phyloP scores from a whole-genome alignment of 2,888 invertebrate species.

The Artemia sinica region DNA sequence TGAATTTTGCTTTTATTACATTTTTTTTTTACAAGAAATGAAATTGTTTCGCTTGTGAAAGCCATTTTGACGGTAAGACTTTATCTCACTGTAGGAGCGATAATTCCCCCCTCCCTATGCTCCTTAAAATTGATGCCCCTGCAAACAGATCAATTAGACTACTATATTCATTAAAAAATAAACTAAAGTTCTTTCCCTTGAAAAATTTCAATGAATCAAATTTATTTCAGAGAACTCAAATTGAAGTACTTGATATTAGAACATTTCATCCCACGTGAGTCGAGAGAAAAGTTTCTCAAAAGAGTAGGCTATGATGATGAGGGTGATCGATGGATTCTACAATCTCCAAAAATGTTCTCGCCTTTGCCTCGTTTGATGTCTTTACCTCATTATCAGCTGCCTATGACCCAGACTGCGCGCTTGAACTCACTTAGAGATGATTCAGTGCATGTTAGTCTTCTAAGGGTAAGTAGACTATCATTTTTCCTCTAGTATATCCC shows the following conservation, averaged over 20 bases:
- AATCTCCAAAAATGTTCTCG: slow-evolving; percentile 28
- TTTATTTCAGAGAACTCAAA: slow-evolving; percentile 50
- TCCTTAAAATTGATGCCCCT: no score
- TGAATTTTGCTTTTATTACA: no score
- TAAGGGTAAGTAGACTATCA: slow-evolving; percentile 32
- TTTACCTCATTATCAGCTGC: slow-evolving; percentile 35
- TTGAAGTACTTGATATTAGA: slow-evolving; percentile 71
- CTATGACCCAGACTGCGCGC: slow-evolving; percentile 44
- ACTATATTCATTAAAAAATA: not conserved
- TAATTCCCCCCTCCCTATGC: no score
- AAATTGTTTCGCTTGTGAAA: no score
- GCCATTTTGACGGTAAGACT: no score
- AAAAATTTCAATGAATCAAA: slow-evolving; percentile 15
- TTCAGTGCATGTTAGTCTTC: slow-evolving; percentile 40
- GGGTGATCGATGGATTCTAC: slow-evolving; percentile 52
- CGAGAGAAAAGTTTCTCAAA: slow-evolving; percentile 52
- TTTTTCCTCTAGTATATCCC: slow-evolving; percentile 30
- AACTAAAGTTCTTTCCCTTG: slow-evolving; percentile 15
- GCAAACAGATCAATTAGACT: no score
- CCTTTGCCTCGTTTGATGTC: slow-evolving; percentile 15
- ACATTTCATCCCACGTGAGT: slow-evolving; percentile 70
- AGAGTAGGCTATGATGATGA: slow-evolving; percentile 64
- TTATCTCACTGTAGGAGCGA: no score
- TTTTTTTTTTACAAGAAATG: no score
- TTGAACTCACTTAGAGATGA: slow-evolving; percentile 43